A percentile compares a stretch with the other conserved stretches of the same genome.
Conservation (phyloP, 2,113 vertebrate species). For the Phycodurus eques region DNA sequence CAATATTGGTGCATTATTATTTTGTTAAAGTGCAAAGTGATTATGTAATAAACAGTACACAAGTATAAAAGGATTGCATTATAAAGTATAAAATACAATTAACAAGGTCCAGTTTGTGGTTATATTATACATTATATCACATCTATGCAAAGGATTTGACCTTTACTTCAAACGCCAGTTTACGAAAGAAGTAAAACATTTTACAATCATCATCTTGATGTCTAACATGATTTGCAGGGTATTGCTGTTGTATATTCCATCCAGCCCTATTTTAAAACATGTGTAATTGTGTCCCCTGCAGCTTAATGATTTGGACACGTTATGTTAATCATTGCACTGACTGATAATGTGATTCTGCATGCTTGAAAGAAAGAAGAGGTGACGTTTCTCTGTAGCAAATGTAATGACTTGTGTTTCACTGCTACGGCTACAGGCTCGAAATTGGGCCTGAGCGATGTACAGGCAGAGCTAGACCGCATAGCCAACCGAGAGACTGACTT, state of each 20-base stretch:
- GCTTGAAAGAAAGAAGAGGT: background rate
- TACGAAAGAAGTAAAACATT: too few relatives aligned
- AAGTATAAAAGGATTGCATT: background rate
- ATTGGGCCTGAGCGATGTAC: conserved; percentile 92
- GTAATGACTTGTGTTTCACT: background rate
- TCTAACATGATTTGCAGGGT: too few relatives aligned
- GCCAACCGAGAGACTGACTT: conserved; percentile 85
- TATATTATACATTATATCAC: too few relatives aligned
- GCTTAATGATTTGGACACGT: conserved; percentile 1
- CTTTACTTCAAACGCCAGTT: too few relatives aligned
- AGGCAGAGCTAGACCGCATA: conserved; percentile 96
- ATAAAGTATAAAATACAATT: background rate
- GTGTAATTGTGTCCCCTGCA: conserved; percentile 24
- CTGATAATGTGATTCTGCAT: background rate
- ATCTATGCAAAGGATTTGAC: too few relatives aligned
- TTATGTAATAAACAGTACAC: background rate
- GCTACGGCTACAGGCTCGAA: conserved; percentile 81
- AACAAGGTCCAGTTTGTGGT: background rate
- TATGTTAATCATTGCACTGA: background rate
- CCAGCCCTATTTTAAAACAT: conserved; percentile 49
- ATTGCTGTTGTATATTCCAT: background rate
- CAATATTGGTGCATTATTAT: background rate
- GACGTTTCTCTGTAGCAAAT: background rate
- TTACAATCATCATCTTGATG: too few relatives aligned
- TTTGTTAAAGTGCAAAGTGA: background rate